phyloP scores from a whole-genome alignment of 2,888 invertebrate genomes.

The Orthosia gothica region DNA sequence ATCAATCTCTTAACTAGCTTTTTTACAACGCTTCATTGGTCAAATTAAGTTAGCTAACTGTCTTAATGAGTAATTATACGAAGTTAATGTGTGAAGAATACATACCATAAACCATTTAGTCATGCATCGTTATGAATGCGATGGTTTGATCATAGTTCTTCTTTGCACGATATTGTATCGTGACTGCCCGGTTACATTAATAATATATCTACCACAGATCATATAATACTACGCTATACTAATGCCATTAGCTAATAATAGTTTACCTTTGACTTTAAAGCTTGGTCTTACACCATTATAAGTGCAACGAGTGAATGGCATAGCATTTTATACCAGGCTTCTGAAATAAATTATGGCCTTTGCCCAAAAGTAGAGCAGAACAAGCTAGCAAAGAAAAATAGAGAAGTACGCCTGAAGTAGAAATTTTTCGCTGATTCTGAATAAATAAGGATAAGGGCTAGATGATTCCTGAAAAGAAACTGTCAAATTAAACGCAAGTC shows the following conservation, averaged over 20 bases:
- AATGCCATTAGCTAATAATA: not conserved
- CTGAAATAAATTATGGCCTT: no score
- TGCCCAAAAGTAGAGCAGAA: no score
- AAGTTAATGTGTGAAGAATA: constrained; percentile 23
- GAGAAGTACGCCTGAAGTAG: not conserved
- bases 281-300: not conserved
- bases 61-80: constrained; percentile 8
- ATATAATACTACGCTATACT: no score
- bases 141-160: not conserved
- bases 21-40: not conserved
- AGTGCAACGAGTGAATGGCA: not conserved
- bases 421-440: not conserved
- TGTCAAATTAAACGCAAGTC: not conserved
- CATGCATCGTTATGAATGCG: not conserved
- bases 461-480: not conserved
- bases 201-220: not conserved
- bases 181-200: constrained; percentile 6
- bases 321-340: not conserved
- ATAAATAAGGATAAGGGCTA: not conserved
- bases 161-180: constrained; percentile 15
- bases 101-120: not conserved
- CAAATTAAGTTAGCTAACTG: constrained; percentile 16
- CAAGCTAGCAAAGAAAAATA: no score
- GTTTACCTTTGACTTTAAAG: not conserved
- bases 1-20: constrained; percentile 3